Conservation (phyloP, 2,113 vertebrate genomes). For the Hippocampus guttulatus region DNA sequence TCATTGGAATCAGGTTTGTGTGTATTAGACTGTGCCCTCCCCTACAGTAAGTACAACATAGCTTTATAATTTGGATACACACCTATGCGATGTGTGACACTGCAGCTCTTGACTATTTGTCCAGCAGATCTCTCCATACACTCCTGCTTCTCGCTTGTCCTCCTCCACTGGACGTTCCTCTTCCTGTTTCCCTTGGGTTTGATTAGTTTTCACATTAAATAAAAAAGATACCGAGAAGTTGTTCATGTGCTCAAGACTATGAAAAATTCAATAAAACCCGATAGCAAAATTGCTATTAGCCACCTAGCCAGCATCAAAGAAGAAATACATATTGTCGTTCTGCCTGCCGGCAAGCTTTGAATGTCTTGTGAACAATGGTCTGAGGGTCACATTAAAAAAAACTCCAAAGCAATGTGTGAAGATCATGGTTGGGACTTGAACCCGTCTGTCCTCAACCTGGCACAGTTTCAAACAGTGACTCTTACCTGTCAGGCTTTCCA, state of each 20-base stretch:
- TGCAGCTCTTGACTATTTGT: constrained; percentile 16
- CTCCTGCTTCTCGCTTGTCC: neutral
- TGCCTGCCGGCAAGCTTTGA: neutral
- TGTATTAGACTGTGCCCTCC: too few species aligned
- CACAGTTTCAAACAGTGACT: neutral
- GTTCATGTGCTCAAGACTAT: neutral
- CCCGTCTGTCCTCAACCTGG: constrained; percentile 10
- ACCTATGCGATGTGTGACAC: constrained; percentile 54
- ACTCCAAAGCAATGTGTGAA: neutral
- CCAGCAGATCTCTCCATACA: constrained; percentile 12
- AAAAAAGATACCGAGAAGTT: neutral
- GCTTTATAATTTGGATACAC: neutral
- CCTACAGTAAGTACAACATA: too few species aligned
- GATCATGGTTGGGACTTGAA: neutral
- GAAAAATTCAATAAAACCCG: neutral
- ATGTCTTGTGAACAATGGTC: neutral
- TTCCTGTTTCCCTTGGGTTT: neutral
- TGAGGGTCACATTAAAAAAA: neutral
- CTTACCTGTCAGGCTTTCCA: constrained; percentile 7
- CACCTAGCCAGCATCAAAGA: neutral
- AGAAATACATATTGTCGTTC: too few species aligned
- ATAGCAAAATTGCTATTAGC: neutral
- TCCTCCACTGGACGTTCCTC: constrained; percentile 4
- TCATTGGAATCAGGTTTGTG: too few species aligned
- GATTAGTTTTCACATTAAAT: neutral